Evolutionary conservation across 2,888 invertebrate genomes (phyloP).

Genomic region (Megamerina dolium): DNA sequence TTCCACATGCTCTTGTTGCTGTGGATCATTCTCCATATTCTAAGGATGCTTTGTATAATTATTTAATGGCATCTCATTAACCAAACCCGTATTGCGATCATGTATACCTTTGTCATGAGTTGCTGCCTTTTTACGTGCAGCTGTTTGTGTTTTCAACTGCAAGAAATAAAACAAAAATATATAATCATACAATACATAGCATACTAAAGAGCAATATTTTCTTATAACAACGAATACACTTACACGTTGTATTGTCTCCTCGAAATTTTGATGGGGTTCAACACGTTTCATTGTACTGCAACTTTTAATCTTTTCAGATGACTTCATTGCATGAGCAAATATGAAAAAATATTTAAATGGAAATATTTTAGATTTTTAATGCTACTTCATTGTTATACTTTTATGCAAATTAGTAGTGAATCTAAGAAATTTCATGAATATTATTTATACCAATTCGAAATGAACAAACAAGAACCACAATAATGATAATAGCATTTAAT

Average conservation of each 20-base stretch:
- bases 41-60: slow-evolving; percentile 48
- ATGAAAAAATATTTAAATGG: slow-evolving; percentile 18
- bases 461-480: no score
- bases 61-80: slow-evolving; percentile 44
- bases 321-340: slow-evolving; percentile 33
- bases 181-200: slow-evolving; percentile 4
- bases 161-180: slow-evolving; percentile 7
- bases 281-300: slow-evolving; percentile 46
- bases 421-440: no score
- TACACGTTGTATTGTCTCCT: slow-evolving; percentile 50
- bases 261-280: slow-evolving; percentile 48
- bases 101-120: slow-evolving; percentile 39
- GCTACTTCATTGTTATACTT: no score
- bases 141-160: slow-evolving; percentile 48
- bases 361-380: no score
- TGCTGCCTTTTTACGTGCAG: slow-evolving; percentile 44
- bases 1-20: slow-evolving; percentile 19
- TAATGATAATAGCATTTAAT: no score
- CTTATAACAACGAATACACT: slow-evolving; percentile 18
- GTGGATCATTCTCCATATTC: slow-evolving; percentile 31
- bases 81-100: slow-evolving; percentile 42
- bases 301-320: slow-evolving; percentile 43
- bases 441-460: no score
- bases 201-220: slow-evolving; percentile 3
- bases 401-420: no score